Conservation (phyloP, 2,113 vertebrate species). For the Brachypodius melanocephalos region DNA sequence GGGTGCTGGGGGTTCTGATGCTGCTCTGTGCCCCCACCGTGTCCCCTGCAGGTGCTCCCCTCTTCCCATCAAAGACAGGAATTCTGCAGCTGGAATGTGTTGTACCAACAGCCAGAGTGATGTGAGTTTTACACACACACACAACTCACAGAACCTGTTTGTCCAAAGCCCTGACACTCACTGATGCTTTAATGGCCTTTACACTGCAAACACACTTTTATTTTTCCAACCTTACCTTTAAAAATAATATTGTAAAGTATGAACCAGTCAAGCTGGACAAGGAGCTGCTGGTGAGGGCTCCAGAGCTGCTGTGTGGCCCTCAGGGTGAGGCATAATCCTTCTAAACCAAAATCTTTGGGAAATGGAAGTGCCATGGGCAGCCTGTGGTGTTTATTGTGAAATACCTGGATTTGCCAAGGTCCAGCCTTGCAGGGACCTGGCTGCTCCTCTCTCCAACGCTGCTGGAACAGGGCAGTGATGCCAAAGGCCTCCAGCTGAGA, state of each 20-base stretch:
- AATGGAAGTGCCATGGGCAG: background rate
- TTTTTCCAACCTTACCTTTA: background rate
- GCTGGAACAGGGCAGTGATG: background rate
- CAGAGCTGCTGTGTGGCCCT: background rate
- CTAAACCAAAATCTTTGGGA: background rate
- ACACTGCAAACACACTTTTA: background rate
- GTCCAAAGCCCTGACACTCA: background rate
- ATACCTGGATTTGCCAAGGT: background rate
- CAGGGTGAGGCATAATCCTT: background rate
- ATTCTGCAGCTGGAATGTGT: background rate
- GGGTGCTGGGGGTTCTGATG: background rate
- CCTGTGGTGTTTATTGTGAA: background rate
- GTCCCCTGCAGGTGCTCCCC: background rate
- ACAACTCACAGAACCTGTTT: conserved; percentile 44
- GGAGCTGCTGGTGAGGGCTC: background rate
- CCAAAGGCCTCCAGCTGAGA: background rate
- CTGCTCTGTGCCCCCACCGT: background rate
- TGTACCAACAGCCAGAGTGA: background rate
- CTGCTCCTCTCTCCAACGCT: background rate
- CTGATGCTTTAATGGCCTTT: background rate
- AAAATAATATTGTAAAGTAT: background rate
- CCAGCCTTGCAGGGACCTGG: background rate
- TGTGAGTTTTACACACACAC: background rate
- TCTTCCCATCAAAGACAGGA: background rate
- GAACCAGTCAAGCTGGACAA: background rate